These are phyloP conservation scores for Oceanites oceanicus DNA, from an alignment of 2,113 vertebrate species.

Conservation along the genomic window DNA sequence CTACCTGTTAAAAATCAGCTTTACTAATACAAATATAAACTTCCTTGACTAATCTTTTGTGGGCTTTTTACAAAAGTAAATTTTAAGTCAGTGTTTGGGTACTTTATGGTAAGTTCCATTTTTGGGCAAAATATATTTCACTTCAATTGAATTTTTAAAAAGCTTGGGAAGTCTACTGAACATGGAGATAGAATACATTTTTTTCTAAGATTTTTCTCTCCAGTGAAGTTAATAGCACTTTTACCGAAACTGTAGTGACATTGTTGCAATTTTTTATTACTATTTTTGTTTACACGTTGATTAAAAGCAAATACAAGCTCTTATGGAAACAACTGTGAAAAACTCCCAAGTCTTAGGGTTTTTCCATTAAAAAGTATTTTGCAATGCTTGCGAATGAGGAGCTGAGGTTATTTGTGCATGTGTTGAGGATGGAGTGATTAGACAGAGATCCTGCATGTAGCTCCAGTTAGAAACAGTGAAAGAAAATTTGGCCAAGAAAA, in stretches of 20 bases:
- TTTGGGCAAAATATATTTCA: not conserved
- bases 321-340: not conserved
- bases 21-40: not conserved
- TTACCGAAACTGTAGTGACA: not conserved
- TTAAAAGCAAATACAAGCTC: not conserved
- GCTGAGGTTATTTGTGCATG: accelerated
- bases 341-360: no score
- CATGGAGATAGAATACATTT: not conserved
- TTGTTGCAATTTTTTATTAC: not conserved
- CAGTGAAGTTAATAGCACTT: not conserved
- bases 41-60: not conserved
- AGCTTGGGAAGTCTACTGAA: not conserved
- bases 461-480: not conserved
- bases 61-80: not conserved
- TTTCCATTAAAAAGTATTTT: not conserved
- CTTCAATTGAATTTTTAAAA: not conserved
- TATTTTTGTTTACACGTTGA: not conserved
- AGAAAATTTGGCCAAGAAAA: not conserved
- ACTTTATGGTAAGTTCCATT: not conserved
- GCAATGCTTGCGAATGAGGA: not conserved
- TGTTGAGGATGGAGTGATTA: not conserved
- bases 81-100: not conserved
- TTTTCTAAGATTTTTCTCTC: not conserved
- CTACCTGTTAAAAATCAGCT: not conserved
- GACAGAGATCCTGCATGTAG: not conserved